Evolutionary conservation across 2,888 invertebrate genomes (phyloP).

Genomic region (Apamea monoglypha): DNA sequence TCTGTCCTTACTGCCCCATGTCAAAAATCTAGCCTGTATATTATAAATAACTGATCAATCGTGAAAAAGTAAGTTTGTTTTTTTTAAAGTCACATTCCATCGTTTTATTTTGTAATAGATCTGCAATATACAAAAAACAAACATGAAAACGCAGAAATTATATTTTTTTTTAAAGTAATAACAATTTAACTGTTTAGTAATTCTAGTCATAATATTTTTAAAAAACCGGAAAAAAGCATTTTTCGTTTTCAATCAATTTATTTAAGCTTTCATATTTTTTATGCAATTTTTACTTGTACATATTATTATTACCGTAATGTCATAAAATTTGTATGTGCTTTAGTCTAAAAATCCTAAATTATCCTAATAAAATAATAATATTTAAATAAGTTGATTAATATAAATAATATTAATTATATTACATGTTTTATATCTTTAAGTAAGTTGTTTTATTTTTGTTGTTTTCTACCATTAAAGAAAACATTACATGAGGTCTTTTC

Average conservation of each 20-base stretch:
- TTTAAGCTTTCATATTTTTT: conserved; percentile 54
- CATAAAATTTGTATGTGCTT: neutral
- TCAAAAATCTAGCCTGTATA: neutral
- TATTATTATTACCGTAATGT: conserved; percentile 58
- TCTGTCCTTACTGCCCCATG: neutral
- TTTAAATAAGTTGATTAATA: conserved; percentile 1
- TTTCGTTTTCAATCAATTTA: conserved; percentile 44
- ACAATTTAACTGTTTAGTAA: conserved; percentile 36
- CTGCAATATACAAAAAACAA: neutral
- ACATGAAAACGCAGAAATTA: neutral
- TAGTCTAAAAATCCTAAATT: neutral
- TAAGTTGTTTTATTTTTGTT: conserved; percentile 11
- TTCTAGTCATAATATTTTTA: conserved; percentile 65
- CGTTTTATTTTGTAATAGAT: neutral
- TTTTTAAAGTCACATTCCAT: conserved; percentile 28
- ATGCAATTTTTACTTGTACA: conserved; percentile 47
- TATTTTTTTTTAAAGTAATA: neutral
- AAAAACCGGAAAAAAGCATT: conserved; percentile 7
- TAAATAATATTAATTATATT: neutral
- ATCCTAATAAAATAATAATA: conserved; percentile 3
- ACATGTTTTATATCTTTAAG: conserved; percentile 16
- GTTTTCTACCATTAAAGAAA: neutral
- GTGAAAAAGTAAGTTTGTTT: neutral
- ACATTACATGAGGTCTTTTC: neutral
- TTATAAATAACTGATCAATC: neutral